Evolutionary conservation across 2,797 vertebrate species (phyloP), one percentile per base, ranked within the genome.

Genomic region (Myotis planiceps): DNA sequence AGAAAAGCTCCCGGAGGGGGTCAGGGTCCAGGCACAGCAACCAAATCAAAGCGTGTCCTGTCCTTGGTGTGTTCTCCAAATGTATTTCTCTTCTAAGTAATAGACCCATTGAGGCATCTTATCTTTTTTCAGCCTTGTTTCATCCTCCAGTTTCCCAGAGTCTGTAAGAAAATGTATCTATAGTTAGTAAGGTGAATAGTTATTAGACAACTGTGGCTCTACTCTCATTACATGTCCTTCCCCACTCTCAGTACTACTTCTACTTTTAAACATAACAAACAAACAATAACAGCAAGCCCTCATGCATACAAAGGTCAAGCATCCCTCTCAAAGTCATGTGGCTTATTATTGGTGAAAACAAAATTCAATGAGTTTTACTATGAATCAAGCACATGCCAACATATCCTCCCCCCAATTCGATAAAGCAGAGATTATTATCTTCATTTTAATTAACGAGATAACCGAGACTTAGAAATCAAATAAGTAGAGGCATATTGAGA

Each of bases 371-470:
- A 51, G 8, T 42, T 72, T 88, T 86, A 69, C 12, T 86, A 71
- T 19, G 2, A 92, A 72, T 72, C 42, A 45, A 84, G 23, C 25
- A 76, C 12, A 34, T 29, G 42, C 9, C 63, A 78, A 81, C 21
- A 60, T 7, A 45, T 53, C 34, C 8, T 69, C 34, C 37, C 16
- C 18, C 21, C 74, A 69, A 10, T 65, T 71, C 51, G 29, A 51
- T 51, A 83, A 86, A 83, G 51, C 2, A 81, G 37, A 60, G 9
- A 39, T 10, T 55, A 71, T 47, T 68, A 79, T 53, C 16, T 13
- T 88, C 34, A 23, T 94, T 96, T 65, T 34, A 91, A 94, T 79
- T 37, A 66, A 66, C 3, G 9, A 78, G 16, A 29, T 72, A 88
- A 69, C 18, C 3, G 16, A 78, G 60, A 88, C 45, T 75, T 39